phyloP scores from a whole-genome alignment of 2,797 vertebrate genomes.

The Molossus alvarezi region DNA sequence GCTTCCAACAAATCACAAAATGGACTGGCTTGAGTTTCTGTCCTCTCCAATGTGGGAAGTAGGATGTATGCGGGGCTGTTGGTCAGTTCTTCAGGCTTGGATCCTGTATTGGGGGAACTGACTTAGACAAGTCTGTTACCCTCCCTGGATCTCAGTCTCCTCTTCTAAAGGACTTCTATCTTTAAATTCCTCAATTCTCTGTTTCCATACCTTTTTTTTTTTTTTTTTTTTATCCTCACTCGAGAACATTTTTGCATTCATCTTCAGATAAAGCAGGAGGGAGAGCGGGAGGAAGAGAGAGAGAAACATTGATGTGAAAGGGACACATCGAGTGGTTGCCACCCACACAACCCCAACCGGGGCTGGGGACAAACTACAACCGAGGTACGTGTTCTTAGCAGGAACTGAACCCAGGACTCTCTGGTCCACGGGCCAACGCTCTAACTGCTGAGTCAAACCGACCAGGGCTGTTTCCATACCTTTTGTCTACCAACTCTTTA shows the following conservation, averaged over 20 bases:
- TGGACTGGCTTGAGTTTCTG: background rate
- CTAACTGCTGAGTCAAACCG: too few species aligned
- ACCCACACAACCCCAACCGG: too few species aligned
- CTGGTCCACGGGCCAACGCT: too few species aligned
- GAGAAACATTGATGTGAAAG: too few species aligned
- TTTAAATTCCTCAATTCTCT: background rate
- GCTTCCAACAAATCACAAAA: slow-evolving; percentile 66
- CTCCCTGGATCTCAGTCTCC: background rate
- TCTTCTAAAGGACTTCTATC: background rate
- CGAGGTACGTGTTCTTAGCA: too few species aligned
- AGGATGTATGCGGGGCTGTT: accelerated
- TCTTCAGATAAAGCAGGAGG: too few species aligned
- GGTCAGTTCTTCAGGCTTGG: background rate
- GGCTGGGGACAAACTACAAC: too few species aligned
- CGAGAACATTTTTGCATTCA: too few species aligned
- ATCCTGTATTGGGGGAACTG: background rate
- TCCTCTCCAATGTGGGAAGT: background rate
- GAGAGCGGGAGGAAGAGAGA: too few species aligned
- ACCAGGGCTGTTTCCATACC: background rate
- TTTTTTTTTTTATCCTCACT: too few species aligned
- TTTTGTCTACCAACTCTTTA: slow-evolving; percentile 13
- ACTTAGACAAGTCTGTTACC: background rate
- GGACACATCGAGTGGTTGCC: too few species aligned
- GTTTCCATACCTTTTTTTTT: background rate
- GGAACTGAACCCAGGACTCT: too few species aligned